Base-by-base conservation (phyloP, 2,797 vertebrate species). In the Rhinichthys osculus region DNA sequence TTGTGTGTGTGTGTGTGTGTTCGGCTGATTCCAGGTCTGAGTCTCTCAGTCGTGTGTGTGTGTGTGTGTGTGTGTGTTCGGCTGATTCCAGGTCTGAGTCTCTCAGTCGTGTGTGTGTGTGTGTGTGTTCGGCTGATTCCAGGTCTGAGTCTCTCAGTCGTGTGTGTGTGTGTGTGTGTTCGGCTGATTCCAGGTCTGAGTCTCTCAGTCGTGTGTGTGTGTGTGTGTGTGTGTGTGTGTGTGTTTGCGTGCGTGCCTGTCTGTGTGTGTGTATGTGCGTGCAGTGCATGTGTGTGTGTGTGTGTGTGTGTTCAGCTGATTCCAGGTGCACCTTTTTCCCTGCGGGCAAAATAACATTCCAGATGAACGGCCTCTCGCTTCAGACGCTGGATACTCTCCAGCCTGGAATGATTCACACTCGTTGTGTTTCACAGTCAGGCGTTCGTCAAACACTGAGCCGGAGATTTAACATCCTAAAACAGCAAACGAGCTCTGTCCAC, bases 261-360 rank as follows among this genome's bases (percentile, higher is more conserved):
- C 27, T 42, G 40, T 42, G 40, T 42, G 40, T 42, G 40, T 47
- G 3, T 42, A 50, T 72, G 81, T 72, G 23, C 59, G 38, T 73
- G 81, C 30, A n/a, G 30, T 30, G 30, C 2, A 0, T 30, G 30
- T 30, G 1, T 30, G 30, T 30, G 1, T 30, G 30, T 30, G 30
- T 30, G 30, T 30, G 30, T 4, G 35, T 38, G 35, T 38, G 35
- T 38, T 27, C 1, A 19, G 38, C 35, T 74, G 78, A 80, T 82
- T 62, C 69, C 85, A 88, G 81, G 67, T 33, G 86, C 73, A 52
- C 69, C 70, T 62, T 73, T 70, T 62, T 52, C 27, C 81, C 70
- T 7, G 67, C 17, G 59, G 80, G 62, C 54, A 50, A 64, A 66
- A 82, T 42, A 67, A 78, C 82, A 78, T 87, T 84, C 85, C 85